phyloP scores from a whole-genome alignment of 1,140 invertebrate genomes.

The Chrysopa pallens region DNA sequence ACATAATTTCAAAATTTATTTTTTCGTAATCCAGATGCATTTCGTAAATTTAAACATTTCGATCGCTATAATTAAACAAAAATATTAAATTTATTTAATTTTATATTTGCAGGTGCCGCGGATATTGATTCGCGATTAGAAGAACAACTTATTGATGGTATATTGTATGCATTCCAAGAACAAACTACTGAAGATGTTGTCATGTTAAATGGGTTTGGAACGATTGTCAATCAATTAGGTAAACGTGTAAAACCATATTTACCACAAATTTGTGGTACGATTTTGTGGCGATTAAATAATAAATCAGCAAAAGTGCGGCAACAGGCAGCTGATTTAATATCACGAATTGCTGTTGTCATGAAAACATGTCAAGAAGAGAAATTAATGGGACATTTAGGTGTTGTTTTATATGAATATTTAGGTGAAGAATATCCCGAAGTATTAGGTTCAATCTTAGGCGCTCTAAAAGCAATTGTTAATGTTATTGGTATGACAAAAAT shows the following conservation, averaged over 20 bases:
- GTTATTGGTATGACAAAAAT: slow-evolving; percentile 99
- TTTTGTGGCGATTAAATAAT: slow-evolving; percentile 97
- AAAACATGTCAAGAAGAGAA: slow-evolving; percentile 99
- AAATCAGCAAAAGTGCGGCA: slow-evolving; percentile 99
- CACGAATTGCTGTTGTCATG: slow-evolving; percentile 96
- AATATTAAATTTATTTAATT: no score
- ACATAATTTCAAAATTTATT: no score
- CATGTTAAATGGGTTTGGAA: slow-evolving; percentile 98
- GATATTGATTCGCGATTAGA: slow-evolving; percentile 96
- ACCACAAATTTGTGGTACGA: slow-evolving; percentile 99
- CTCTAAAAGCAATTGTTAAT: slow-evolving; percentile 96
- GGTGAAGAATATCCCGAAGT: slow-evolving; percentile 99
- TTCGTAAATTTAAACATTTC: no score
- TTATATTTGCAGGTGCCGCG: slow-evolving; percentile 43
- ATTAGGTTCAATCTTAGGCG: slow-evolving; percentile 92
- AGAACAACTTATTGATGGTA: slow-evolving; percentile 98
- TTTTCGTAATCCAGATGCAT: no score
- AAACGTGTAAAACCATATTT: slow-evolving; percentile 96
- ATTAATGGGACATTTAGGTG: slow-evolving; percentile 97
- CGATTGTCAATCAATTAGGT: slow-evolving; percentile 93
- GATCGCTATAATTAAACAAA: no score
- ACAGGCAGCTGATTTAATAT: slow-evolving; percentile 98
- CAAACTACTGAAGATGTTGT: slow-evolving; percentile 99
- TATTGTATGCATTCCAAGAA: slow-evolving; percentile 98
- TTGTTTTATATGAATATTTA: slow-evolving; percentile 98